Evolutionary conservation across 2,888 invertebrate species (phyloP).

Genomic region (Pheosia tremula): DNA sequence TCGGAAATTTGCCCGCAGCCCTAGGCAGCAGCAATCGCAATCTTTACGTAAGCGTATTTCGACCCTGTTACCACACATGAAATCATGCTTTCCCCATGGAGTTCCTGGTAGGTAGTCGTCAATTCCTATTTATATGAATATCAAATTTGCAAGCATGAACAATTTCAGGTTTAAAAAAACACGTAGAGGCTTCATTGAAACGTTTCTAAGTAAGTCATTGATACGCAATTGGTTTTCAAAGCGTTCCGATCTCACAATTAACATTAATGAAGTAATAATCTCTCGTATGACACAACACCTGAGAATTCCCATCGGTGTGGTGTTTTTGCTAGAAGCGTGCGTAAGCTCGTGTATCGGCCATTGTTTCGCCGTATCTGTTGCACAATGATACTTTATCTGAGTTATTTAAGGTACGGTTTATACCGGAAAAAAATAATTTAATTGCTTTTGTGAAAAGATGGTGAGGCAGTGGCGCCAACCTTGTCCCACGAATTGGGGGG

Average conservation of each 20-base stretch:
- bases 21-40: too few species aligned
- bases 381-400: conserved; percentile 44
- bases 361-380: conserved; percentile 52
- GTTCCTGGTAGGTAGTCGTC: too few species aligned
- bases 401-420: conserved; percentile 5
- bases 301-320: conserved; percentile 28
- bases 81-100: too few species aligned
- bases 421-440: conserved; percentile 9
- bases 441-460: not conserved
- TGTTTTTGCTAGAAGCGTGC: conserved; percentile 30
- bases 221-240: not conserved
- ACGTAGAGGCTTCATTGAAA: not conserved
- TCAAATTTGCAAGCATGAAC: too few species aligned
- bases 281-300: conserved; percentile 13
- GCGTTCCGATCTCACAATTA: not conserved
- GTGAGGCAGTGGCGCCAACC: not conserved
- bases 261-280: not conserved
- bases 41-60: too few species aligned
- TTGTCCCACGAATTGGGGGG: not conserved
- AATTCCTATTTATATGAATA: too few species aligned
- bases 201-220: not conserved
- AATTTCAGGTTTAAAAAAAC: too few species aligned
- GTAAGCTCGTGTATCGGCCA: conserved; percentile 33
- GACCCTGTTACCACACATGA: too few species aligned
- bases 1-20: too few species aligned